Evolutionary conservation across 2,113 vertebrate species (phyloP).

Genomic region (Choloepus hoffmanni): DNA sequence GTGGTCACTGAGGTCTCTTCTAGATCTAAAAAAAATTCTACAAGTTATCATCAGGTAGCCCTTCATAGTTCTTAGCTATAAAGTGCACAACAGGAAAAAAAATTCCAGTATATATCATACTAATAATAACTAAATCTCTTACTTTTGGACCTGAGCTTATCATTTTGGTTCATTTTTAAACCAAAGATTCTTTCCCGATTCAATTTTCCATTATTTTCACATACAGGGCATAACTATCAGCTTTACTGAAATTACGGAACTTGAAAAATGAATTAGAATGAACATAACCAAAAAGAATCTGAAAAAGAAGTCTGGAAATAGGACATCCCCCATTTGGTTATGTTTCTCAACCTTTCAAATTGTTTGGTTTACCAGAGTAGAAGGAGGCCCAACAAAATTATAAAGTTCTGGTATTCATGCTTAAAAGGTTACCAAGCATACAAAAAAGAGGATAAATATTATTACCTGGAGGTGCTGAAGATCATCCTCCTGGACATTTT

Average conservation of each 20-base stretch:
- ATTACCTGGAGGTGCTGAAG: constrained; percentile 94
- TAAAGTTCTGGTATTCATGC: not conserved
- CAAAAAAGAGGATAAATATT: not conserved
- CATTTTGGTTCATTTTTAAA: constrained; percentile 29
- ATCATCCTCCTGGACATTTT: constrained; percentile 95
- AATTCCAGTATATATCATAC: not conserved
- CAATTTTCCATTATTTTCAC: constrained; percentile 35
- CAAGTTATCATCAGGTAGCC: not conserved
- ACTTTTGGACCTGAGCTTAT: not conserved
- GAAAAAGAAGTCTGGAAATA: constrained; percentile 25
- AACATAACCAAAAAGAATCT: not conserved
- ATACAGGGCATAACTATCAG: not conserved
- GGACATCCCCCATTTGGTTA: not conserved
- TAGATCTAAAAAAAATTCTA: constrained; percentile 50
- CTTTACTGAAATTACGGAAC: constrained; percentile 48
- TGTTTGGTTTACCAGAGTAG: constrained; percentile 18
- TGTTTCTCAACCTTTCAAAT: constrained; percentile 17
- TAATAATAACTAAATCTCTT: not conserved
- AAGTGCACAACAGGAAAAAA: not conserved
- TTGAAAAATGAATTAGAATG: constrained; percentile 51
- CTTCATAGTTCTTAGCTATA: not conserved
- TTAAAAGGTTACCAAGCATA: not conserved
- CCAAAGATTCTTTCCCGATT: not conserved
- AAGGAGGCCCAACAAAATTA: not conserved
- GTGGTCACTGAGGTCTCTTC: constrained; percentile 5